Conservation (phyloP, 2,888 invertebrate species). For the Drosophila robusta region DNA sequence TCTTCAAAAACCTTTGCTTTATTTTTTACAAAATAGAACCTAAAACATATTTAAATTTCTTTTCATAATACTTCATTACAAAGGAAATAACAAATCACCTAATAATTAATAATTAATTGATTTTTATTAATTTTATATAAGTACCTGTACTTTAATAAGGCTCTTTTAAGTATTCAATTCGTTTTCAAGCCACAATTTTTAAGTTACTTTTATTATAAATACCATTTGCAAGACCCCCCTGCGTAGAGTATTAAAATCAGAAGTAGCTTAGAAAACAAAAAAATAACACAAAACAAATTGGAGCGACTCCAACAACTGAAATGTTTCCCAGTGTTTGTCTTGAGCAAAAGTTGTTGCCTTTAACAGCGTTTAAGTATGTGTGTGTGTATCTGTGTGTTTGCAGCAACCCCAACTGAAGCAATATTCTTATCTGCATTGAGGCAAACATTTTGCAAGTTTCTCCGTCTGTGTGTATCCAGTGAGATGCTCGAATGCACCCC, state of each 20-base stretch:
- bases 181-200: neutral
- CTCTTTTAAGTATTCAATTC: neutral
- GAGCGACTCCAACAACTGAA: constrained; percentile 36
- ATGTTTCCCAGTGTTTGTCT: constrained; percentile 56
- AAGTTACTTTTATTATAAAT: neutral
- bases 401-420: constrained; percentile 57
- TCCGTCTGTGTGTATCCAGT: constrained; percentile 28
- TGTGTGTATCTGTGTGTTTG: constrained; percentile 24
- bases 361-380: constrained; percentile 10
- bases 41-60: no score
- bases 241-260: constrained; percentile 17
- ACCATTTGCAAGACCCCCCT: neutral
- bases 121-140: no score
- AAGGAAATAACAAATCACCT: no score
- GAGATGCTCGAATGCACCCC: constrained; percentile 52
- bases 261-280: neutral
- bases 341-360: constrained; percentile 42
- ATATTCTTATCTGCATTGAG: constrained; percentile 80
- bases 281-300: constrained; percentile 24
- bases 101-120: no score
- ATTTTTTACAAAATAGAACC: no score
- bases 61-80: no score
- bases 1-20: no score
- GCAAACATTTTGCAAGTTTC: constrained; percentile 52
- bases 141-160: neutral